Base-by-base conservation (phyloP, 2,888 invertebrate species). In the Ischnus inquisitorius region DNA sequence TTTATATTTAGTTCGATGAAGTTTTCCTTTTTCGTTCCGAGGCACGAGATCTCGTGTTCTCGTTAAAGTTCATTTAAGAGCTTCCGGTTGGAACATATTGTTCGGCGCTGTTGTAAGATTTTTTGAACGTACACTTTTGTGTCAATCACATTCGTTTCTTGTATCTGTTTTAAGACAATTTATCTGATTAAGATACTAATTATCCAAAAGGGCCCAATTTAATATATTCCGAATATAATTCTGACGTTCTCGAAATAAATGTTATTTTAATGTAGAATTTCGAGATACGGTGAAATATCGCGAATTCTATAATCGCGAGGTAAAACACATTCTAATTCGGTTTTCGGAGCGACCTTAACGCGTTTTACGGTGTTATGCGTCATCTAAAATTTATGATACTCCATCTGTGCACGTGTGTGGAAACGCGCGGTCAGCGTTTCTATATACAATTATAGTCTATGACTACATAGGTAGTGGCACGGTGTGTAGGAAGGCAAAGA, bases 401-500 rank as follows among this genome's bases (percentile, higher is more conserved):
- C 16, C n/a, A 34, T 62, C 39, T 8, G 34, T 16, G 39, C 16
- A 8, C 62, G 39, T 34, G 39, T 62, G 28, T 10, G 39, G 8
- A 60, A 60, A 60, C 60, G 22, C 25, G n/a, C 28, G 14, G 25
- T 4, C 25, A 60, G 60, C 25, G 60, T 60, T 60, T 22, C 25
- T 46, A 12, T 25, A 60, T 28, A 60, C 60, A 60, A 60, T 60
- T 60, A 60, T 25, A 60, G 60, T 28, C 14, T 60, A 28, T 60
- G 60, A 28, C 28, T 43, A 25, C 16, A 62, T 43, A 60, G 48
- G 48, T 34, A 54, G 19, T 25, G 34, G 43, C 14, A 43, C 8
- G 10, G 74, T 25, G 84, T 78, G 84, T 84, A 84, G 84, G 84
- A 84, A 84, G 84, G 71, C 81, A 75, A 81, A 84, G 81, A 84